Evolutionary conservation across 2,113 vertebrate species (phyloP), one percentile per base, ranked within the genome.

Genomic region (Percopsis transmontana): DNA sequence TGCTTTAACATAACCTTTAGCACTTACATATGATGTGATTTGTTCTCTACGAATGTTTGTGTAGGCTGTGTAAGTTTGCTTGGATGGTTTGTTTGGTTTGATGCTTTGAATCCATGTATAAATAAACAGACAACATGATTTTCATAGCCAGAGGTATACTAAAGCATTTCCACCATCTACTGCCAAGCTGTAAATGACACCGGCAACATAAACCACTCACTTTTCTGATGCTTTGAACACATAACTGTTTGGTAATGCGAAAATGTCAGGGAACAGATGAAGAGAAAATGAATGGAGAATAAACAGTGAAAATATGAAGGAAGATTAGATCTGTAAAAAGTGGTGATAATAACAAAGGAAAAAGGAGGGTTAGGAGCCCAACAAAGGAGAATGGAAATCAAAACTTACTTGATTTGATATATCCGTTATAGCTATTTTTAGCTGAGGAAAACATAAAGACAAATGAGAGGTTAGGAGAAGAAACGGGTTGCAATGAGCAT

Each of bases 371-470:
- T 55, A 73, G 45, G 77, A 68, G 78, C 58, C 80, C 81, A 80
- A 83, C 74, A 74, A 67, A 55, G 67, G 44, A 66, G 15, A 72
- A 62, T 76, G 79, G 64, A 80, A 78, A 78, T 75, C 16, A 56
- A 41, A 74, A 93, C 92, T 94, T 93, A 94, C 93, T 92, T 92
- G 93, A 90, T 85, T 92, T 93, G 88, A 93, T 93, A 88, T 90
- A 92, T 92, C 93, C 93, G 62, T 94, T 94, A 90, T 92, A 93
- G 88, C 85, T 92, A 91, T 90, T 93, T 89, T 93, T 94, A 85
- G 92, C 93, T 93, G 88, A 85, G 86, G 68, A 71, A 79, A 91
- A 91, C 70, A 77, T 68, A 91, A 77, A 92, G 72, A 90, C 74
- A 90, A 55, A 88, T 83, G 82, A 85, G 44, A 85, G 73, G 85